These are phyloP conservation scores for Cabera pusaria DNA, from an alignment of 2,888 invertebrate genomes.

Conservation along the genomic window DNA sequence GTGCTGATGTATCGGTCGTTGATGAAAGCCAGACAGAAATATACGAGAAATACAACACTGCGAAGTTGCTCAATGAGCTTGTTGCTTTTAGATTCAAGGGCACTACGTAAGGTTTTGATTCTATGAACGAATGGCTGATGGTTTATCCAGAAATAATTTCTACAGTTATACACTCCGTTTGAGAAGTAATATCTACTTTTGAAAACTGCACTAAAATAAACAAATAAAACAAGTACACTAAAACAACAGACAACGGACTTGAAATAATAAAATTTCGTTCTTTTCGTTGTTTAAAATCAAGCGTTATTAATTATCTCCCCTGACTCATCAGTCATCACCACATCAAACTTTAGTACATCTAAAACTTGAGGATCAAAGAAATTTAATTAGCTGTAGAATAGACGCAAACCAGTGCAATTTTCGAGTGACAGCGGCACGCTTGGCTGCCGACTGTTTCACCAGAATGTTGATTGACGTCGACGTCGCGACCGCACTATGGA, in stretches of 20 bases:
- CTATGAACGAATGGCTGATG: slow-evolving; percentile 1
- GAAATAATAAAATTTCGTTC: too few species aligned
- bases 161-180: too few species aligned
- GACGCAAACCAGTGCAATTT: slow-evolving; percentile 14
- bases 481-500: slow-evolving; percentile 1
- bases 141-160: not conserved
- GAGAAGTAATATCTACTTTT: too few species aligned
- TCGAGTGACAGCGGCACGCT: slow-evolving; percentile 17
- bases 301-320: not conserved
- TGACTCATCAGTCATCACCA: not conserved
- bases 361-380: slow-evolving; percentile 18
- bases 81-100: slow-evolving; percentile 28
- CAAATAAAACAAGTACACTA: too few species aligned
- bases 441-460: slow-evolving; percentile 6
- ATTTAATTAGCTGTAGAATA: slow-evolving; percentile 12
- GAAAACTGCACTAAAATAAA: too few species aligned
- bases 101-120: slow-evolving; percentile 12
- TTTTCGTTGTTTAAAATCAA: too few species aligned
- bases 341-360: slow-evolving; percentile 8
- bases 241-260: too few species aligned
- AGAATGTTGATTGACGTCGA: slow-evolving; percentile 14
- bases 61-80: slow-evolving; percentile 28
- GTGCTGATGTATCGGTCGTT: slow-evolving; percentile 20
- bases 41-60: slow-evolving; percentile 19
- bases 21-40: slow-evolving; percentile 32